Conservation (phyloP, 2,797 vertebrate species). For the Alfaro cultratus region DNA sequence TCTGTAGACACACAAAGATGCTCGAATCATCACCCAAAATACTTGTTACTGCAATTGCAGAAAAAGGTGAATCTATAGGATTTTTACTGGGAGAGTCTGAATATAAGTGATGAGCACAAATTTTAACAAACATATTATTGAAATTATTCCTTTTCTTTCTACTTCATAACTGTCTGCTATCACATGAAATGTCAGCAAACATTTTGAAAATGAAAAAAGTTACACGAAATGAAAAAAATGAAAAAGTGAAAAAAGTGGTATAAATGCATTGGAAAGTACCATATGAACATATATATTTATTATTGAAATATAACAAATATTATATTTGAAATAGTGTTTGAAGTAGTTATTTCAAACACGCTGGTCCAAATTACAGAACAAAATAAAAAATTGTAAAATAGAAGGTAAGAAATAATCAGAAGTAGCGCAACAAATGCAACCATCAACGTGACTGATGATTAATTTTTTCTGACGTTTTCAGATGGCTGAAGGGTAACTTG, state of each 20-base stretch:
- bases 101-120: background rate
- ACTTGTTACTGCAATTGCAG: background rate
- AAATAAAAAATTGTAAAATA: background rate
- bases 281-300: background rate
- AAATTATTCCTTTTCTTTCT: background rate
- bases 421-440: background rate
- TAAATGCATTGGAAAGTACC: background rate
- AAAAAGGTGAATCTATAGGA: background rate
- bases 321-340: too few species aligned
- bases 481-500: background rate
- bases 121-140: background rate
- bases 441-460: background rate
- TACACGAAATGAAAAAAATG: too few species aligned
- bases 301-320: too few species aligned
- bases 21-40: background rate
- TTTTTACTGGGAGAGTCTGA: background rate
- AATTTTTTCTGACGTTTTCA: background rate
- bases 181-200: background rate
- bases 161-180: background rate
- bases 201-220: too few species aligned
- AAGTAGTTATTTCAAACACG: background rate
- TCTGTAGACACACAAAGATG: background rate
- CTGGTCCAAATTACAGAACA: background rate
- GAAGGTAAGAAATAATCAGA: background rate
- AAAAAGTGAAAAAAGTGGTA: too few species aligned